Evolutionary conservation across 2,888 invertebrate genomes (phyloP), one percentile per base, ranked within the genome.

Genomic region (Pheosia gnoma): DNA sequence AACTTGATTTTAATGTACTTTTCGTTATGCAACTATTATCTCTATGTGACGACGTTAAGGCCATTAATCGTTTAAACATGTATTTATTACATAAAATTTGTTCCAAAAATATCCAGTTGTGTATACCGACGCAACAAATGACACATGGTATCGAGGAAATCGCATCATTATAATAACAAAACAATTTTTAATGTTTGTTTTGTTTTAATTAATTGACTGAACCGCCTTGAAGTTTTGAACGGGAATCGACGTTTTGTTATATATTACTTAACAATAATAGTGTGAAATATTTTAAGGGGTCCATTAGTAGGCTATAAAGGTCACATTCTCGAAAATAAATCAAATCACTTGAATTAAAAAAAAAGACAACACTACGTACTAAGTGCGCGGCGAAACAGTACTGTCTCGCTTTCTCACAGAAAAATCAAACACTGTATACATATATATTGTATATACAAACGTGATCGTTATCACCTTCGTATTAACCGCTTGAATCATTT

Each of bases 191-290:
- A 66, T 75, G 77, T 80, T 78, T 82, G 72, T 80, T 81, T 82
- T 76, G 78, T 79, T 72, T 75, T 74, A 77, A 83, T 83, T 83
- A 82, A 83, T 82, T 72, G 77, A 73, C 71, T 59, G 41, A 78
- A 68, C 72, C 61, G 67, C 83, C 83, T 83, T 83, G 83, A 72
- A 60, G 60, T 73, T 75, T 65, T 73, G 66, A 7, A 56, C 56
- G 13, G 57, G 53, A 62, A 57, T 61, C 61, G 60, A 65, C 63
- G 59, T 66, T 60, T 53, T 58, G 62, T 69, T 67, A 72, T 77
- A 71, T 69, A n/a, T n/a, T n/a, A n/a, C n/a, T n/a, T n/a, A n/a
- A n/a, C n/a, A n/a, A n/a, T n/a, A n/a, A n/a, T n/a, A n/a, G n/a
- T n/a, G n/a, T n/a, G n/a, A n/a, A n/a, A n/a, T n/a, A n/a, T n/a